Conservation (phyloP, 1,140 invertebrate species). For the Anagrus nilaparvatae region DNA sequence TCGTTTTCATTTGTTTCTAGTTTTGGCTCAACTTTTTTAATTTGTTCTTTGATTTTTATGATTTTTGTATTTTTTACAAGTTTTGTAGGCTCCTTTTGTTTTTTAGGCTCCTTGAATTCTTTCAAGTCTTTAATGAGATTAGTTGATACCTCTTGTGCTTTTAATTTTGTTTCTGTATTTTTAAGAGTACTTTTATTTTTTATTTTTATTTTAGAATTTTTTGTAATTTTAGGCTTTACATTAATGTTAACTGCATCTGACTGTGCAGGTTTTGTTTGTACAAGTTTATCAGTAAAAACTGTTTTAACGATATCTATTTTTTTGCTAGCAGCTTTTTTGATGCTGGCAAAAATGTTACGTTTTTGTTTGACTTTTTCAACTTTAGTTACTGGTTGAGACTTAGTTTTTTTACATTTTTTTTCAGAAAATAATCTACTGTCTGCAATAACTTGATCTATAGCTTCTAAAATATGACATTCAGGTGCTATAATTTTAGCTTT, state of each 20-base stretch:
- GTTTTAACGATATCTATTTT: constrained; percentile 40
- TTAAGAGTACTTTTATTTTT: neutral
- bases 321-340: no score
- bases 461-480: no score
- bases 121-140: no score
- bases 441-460: no score
- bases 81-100: no score
- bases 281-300: constrained; percentile 31
- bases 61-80: constrained; percentile 16
- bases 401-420: constrained; percentile 25
- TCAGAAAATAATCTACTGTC: no score
- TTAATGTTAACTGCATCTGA: neutral
- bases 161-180: neutral
- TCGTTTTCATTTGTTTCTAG: constrained; percentile 13
- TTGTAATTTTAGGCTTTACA: neutral
- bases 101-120: no score
- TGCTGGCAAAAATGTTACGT: no score
- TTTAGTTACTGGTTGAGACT: constrained; percentile 23
- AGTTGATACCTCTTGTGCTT: no score
- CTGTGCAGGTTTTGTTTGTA: neutral
- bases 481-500: no score
- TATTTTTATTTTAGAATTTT: no score
- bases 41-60: constrained; percentile 6
- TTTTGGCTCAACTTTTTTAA: constrained; percentile 16
- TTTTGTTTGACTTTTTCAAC: constrained; percentile 12